phyloP scores from a whole-genome alignment of 2,113 vertebrate genomes.

The Entelurus aequoreus region DNA sequence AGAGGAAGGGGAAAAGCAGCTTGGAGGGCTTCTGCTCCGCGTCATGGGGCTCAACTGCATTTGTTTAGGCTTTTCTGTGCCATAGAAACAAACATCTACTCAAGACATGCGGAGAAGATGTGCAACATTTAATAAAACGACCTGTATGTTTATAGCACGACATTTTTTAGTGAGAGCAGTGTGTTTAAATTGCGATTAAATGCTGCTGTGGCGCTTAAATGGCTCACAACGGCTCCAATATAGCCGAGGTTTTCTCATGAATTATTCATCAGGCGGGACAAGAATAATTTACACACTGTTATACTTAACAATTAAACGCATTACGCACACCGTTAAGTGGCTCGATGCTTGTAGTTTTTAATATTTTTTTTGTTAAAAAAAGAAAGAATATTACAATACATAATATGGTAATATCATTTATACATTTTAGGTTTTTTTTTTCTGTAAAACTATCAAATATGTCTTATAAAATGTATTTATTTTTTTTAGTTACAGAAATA shows the following conservation, averaged over 20 bases:
- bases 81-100: background rate
- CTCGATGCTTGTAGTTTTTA: background rate
- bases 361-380: background rate
- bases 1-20: constrained; percentile 53
- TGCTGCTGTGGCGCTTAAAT: background rate
- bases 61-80: constrained; percentile 55
- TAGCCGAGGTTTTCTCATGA: constrained; percentile 18
- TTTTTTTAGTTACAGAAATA: no score
- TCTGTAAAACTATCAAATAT: no score
- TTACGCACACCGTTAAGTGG: constrained; percentile 1
- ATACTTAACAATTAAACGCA: constrained; percentile 2
- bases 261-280: constrained; percentile 31
- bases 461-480: no score
- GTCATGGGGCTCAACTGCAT: constrained; percentile 67
- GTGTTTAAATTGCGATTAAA: background rate
- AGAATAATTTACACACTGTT: constrained; percentile 1
- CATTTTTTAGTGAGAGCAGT: background rate
- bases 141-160: background rate
- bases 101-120: constrained; percentile 31
- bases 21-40: constrained; percentile 53
- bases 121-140: background rate
- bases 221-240: constrained; percentile 1
- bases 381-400: no score
- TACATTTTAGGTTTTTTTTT: no score
- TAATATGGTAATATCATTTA: no score